phyloP scores from a whole-genome alignment of 2,888 invertebrate species.

The Polia nebulosa region DNA sequence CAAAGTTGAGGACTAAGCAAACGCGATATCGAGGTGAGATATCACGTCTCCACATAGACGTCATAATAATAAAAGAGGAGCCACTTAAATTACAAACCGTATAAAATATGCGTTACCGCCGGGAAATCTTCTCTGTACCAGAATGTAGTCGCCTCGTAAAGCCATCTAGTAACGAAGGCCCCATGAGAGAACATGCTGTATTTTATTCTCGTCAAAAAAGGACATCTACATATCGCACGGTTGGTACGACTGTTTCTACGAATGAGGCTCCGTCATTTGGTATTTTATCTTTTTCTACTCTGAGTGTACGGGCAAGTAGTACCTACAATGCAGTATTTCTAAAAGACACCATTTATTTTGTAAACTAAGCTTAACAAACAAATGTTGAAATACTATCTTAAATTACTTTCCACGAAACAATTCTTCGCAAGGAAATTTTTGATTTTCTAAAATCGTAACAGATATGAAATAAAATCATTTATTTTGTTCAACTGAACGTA shows the following conservation, averaged over 20 bases:
- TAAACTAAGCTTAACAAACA: neutral
- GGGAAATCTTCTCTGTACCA: constrained; percentile 85
- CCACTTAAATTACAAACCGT: constrained; percentile 84
- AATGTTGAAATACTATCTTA: neutral
- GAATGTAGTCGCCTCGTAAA: constrained; percentile 82
- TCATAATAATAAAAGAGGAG: constrained; percentile 80
- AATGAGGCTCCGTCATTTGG: constrained; percentile 33
- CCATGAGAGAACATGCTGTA: constrained; percentile 72
- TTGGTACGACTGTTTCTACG: constrained; percentile 49
- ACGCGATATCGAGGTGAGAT: constrained; percentile 55
- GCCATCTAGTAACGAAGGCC: constrained; percentile 82
- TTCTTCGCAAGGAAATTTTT: neutral
- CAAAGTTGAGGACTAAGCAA: constrained; percentile 17
- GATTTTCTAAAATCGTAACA: constrained; percentile 8
- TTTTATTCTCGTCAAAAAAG: constrained; percentile 75
- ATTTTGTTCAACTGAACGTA: constrained; percentile 1
- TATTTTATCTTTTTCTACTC: constrained; percentile 19
- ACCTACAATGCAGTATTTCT: no score
- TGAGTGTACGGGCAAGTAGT: neutral
- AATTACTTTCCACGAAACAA: neutral
- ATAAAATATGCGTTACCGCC: constrained; percentile 87
- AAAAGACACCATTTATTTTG: neutral
- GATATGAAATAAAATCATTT: neutral
- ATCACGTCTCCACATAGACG: constrained; percentile 66
- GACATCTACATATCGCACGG: constrained; percentile 67